Evolutionary conservation across 2,797 vertebrate species (phyloP).

Genomic region (Petrocephalus schoutedeni): DNA sequence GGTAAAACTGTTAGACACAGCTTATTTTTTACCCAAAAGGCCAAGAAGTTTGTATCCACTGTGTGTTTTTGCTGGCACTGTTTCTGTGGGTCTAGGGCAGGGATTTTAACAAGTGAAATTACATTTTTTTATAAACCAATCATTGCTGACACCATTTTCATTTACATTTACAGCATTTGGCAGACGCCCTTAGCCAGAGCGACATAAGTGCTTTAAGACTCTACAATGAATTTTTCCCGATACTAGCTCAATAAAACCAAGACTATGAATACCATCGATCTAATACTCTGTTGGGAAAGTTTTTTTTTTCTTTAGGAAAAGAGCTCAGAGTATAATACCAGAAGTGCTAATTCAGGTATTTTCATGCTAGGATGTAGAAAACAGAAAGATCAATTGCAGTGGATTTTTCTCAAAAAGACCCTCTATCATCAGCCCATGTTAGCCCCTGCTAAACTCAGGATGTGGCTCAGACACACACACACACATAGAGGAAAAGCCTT

Average conservation of each 20-base stretch:
- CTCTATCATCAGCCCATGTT: not conserved
- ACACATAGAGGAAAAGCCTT: not conserved
- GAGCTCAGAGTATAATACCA: too few relatives aligned
- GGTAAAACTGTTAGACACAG: not conserved
- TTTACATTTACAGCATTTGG: too few relatives aligned
- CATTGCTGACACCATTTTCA: not conserved
- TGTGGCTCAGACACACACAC: not conserved
- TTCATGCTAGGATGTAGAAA: not conserved
- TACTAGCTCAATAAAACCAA: too few relatives aligned
- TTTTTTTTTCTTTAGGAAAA: too few relatives aligned
- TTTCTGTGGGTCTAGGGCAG: not conserved
- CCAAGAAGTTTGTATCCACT: not conserved
- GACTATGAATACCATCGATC: too few relatives aligned
- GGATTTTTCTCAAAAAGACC: not conserved
- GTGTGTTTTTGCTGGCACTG: not conserved
- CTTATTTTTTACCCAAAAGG: not conserved
- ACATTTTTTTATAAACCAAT: not conserved
- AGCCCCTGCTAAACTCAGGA: not conserved
- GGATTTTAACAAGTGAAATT: not conserved
- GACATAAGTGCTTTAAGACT: too few relatives aligned
- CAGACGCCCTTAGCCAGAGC: too few relatives aligned
- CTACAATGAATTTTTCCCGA: too few relatives aligned
- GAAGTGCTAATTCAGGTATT: too few relatives aligned
- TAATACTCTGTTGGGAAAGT: too few relatives aligned
- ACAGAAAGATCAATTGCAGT: not conserved